Conservation (phyloP, 2,113 vertebrate genomes). For the Rhea pennata region DNA sequence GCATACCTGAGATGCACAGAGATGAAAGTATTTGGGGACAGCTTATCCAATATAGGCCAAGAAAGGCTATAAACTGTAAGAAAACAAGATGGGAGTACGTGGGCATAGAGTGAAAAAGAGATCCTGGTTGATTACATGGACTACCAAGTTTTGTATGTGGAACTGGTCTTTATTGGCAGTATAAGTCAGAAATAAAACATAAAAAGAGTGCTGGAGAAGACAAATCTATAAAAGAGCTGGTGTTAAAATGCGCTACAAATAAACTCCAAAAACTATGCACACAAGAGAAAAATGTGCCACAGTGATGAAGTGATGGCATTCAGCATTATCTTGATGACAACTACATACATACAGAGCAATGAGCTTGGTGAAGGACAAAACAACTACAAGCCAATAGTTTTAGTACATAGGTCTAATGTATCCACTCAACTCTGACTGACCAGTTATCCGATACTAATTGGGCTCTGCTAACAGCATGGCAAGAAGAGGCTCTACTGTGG, state of each 20-base stretch:
- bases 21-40: neutral
- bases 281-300: neutral
- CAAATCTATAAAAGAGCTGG: neutral
- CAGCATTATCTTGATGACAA: neutral
- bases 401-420: neutral
- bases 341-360: rapidly evolving
- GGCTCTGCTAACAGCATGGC: neutral
- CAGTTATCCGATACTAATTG: conserved; percentile 25
- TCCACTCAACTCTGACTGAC: neutral
- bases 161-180: neutral
- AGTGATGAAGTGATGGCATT: neutral
- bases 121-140: neutral
- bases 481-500: neutral
- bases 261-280: neutral
- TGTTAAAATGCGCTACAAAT: neutral
- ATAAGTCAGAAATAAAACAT: neutral
- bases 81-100: neutral
- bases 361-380: neutral
- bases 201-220: neutral
- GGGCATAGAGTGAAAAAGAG: neutral
- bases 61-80: neutral
- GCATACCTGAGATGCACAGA: neutral
- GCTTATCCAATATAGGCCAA: neutral
- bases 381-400: neutral
- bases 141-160: neutral